Base-by-base conservation (phyloP, 2,113 vertebrate species). In the Stomatorhinus ivindoensis region DNA sequence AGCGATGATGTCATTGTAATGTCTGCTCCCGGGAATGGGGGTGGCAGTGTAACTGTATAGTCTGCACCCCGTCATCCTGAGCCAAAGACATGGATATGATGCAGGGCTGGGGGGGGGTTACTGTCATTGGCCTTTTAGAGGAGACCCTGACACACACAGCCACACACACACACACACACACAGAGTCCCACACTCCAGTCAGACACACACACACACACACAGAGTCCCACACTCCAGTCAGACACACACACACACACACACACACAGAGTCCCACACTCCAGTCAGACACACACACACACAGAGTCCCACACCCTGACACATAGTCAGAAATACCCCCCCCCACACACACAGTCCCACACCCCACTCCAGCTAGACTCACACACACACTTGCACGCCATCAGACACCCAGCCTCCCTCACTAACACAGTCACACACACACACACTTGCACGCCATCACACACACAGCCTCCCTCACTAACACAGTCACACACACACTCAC, bases 1-100 rank as follows among this genome's bases (percentile, higher is more conserved):
- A 47, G 21, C 86, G 31, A 80, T 90, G 90, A 91, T 85, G 73
- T 58, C 82, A 88, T 84, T 86, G 90, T 83, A 89, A 89, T 89
- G 91, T 91, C 91, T 91, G 88, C n/a, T 86, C 31, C 42, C 44
- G 9, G 82, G 46, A 48, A 85, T 24, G 44, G 82, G 21, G 82
- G 42, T n/a, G 35, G 82, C 24, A 48, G 46, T 39, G 42, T 85
- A n/a, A 85, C 82, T 48, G 46, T 27, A 27, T 24, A 48, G 82
- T 48, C 46, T 46, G 46, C 80, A 83, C 80, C 80, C 35, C 35
- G 39, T 42, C 73, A 42, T 80, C 27, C 31, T 80, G 73, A 83
- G 35, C 46, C 42, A 46, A 85, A 46, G 82, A 80, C 35, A 86
- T 35, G 48, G 46, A 86, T 42, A 47, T 24, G 82, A 86, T 31